A percentile compares a stretch with the other conserved stretches of the same genome.
Evolutionary conservation across 2,888 invertebrate genomes (phyloP).

Genomic region (Sabatieria punctata): DNA sequence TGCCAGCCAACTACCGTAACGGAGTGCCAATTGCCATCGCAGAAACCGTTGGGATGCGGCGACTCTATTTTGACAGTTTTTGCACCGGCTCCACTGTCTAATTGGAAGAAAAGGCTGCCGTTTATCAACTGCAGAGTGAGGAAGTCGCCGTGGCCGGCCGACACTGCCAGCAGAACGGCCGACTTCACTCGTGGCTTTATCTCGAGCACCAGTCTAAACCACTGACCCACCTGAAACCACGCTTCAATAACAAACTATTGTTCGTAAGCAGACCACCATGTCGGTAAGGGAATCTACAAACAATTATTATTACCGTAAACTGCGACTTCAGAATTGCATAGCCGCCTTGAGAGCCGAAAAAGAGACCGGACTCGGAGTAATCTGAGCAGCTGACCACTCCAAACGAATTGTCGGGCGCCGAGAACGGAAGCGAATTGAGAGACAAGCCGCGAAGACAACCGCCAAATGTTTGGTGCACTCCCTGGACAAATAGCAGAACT

Average conservation of each 20-base stretch:
- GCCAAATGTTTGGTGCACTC: too few relatives aligned
- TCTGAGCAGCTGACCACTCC: conserved; percentile 28
- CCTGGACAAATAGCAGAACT: too few relatives aligned
- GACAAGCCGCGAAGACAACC: conserved; percentile 34
- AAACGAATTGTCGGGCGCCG: conserved; percentile 10
- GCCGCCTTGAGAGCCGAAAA: conserved; percentile 35
- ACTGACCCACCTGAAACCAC: conserved; percentile 15
- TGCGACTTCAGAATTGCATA: conserved; percentile 32
- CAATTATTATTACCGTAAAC: too few relatives aligned
- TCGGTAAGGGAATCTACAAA: too few relatives aligned
- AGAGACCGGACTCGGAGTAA: conserved; percentile 33
- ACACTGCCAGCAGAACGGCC: conserved; percentile 24
- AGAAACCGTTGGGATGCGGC: conserved; percentile 43
- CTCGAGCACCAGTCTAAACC: conserved; percentile 24
- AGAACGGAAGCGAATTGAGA: conserved; percentile 26
- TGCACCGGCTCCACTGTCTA: conserved; percentile 40
- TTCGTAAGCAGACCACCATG: too few relatives aligned
- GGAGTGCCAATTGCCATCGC: conserved; percentile 87
- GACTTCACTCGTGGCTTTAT: conserved; percentile 23
- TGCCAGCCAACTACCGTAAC: too few relatives aligned
- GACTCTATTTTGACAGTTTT: neutral
- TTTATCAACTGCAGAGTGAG: conserved; percentile 69
- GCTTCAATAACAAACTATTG: too few relatives aligned
- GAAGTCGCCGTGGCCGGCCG: conserved; percentile 43
- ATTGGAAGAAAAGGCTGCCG: conserved; percentile 48